phyloP scores from a whole-genome alignment of 2,113 vertebrate genomes.

The Bos taurus region ARS-UCD2.0 NC_037330.1:105424001-105424500 shows the following conservation, averaged over 20 bases:
- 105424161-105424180: not conserved
- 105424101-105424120: not conserved
- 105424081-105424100: not conserved
- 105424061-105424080: not conserved
- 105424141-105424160: not conserved
- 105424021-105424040: not conserved
- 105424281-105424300: not conserved
- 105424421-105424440: not conserved
- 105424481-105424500: not conserved
- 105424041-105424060: not conserved
- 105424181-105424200: not conserved
- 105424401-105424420: not conserved
- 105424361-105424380: not conserved
- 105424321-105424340: not conserved
- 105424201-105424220: not conserved
- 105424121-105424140: not conserved
- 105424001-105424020: not conserved
- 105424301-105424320: not conserved
- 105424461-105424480: not conserved
- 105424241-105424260: no score
- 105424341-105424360: not conserved
- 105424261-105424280: not conserved
- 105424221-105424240: not conserved
- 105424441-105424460: not conserved
- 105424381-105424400: not conserved